Percentiles rank a stretch among this genome's conserved stretches.
Conservation (phyloP, 2,888 invertebrate genomes). For the Chorisops tibialis region DNA sequence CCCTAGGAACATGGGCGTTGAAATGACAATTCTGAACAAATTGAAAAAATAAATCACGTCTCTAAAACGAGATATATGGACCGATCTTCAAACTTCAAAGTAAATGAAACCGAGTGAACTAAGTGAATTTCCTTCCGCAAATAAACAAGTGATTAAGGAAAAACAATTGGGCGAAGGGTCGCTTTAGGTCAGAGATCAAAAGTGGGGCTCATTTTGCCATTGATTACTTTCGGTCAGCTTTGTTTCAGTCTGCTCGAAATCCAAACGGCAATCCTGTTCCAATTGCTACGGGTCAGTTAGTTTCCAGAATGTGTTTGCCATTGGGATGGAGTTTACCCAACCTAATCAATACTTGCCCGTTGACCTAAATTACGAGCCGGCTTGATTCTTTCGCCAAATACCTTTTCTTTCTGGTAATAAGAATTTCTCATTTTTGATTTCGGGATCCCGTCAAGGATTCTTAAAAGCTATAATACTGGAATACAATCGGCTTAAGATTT, state of each 20-base stretch:
- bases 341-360: not conserved
- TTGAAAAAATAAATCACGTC: too few species aligned
- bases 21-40: too few species aligned
- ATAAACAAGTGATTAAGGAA: slow-evolving; percentile 15
- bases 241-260: too few species aligned
- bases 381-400: not conserved
- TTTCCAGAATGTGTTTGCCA: not conserved
- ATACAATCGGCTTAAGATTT: not conserved
- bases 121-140: not conserved
- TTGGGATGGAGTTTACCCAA: not conserved
- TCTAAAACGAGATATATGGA: too few species aligned
- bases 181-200: too few species aligned
- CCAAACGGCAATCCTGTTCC: not conserved
- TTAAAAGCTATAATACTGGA: too few species aligned
- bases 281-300: slow-evolving; percentile 1
- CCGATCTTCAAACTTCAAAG: too few species aligned
- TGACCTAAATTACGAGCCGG: not conserved
- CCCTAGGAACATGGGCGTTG: too few species aligned
- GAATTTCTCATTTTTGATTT: slow-evolving; percentile 4
- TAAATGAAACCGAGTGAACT: too few species aligned
- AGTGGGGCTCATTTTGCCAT: too few species aligned
- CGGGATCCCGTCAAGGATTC: not conserved
- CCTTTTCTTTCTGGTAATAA: not conserved
- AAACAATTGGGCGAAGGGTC: too few species aligned
- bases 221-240: too few species aligned